phyloP scores from a whole-genome alignment of 2,888 invertebrate genomes.

The Coleophora deauratella region DNA sequence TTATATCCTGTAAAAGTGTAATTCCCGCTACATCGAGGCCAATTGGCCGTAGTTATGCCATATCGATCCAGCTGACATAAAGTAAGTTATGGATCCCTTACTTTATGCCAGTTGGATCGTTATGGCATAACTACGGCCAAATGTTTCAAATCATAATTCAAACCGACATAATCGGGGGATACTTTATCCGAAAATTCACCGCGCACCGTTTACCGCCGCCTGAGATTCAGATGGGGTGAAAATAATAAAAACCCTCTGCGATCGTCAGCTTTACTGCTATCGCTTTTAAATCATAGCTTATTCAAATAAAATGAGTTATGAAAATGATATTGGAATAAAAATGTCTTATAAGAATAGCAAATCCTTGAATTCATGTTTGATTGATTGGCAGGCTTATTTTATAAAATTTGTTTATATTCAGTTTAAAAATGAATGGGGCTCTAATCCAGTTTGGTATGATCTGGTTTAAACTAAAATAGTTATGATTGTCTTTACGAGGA shows the following conservation, averaged over 20 bases:
- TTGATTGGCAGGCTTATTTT: too few species aligned
- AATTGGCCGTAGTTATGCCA: too few species aligned
- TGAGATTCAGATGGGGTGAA: slow-evolving; percentile 20
- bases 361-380: too few species aligned
- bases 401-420: too few species aligned
- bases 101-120: too few species aligned
- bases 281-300: slow-evolving; percentile 17
- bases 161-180: slow-evolving; percentile 11
- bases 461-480: too few species aligned
- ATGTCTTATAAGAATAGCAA: slow-evolving; percentile 12
- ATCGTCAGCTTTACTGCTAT: slow-evolving; percentile 14
- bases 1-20: slow-evolving; percentile 10
- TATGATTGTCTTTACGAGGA: too few species aligned
- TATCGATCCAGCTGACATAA: too few species aligned
- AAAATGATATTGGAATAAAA: slow-evolving; percentile 22
- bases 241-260: slow-evolving; percentile 20
- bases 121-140: slow-evolving; percentile 4
- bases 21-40: slow-evolving; percentile 1
- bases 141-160: slow-evolving; percentile 16
- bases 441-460: too few species aligned
- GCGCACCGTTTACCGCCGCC: slow-evolving; percentile 15
- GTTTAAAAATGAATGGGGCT: too few species aligned
- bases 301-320: slow-evolving; percentile 2
- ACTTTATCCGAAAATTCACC: slow-evolving; percentile 18
- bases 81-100: too few species aligned